A percentile compares a stretch with the other conserved stretches of the same genome.
Conservation (phyloP, 2,797 vertebrate genomes). For the Galago senegalensis region DNA sequence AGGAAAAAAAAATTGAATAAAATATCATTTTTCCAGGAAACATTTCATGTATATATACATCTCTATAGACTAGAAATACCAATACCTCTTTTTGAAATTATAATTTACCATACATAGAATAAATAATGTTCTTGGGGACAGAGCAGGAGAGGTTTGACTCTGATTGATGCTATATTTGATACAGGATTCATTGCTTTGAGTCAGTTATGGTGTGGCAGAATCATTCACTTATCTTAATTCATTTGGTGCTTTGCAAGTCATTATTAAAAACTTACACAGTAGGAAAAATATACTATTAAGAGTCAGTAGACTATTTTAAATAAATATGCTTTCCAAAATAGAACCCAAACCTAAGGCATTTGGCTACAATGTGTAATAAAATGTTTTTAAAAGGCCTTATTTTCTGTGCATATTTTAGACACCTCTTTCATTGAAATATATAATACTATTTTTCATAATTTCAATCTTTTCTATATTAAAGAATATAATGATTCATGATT, state of each 20-base stretch:
- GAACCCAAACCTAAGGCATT: background rate
- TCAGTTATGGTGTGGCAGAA: background rate
- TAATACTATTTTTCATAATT: constrained; percentile 50
- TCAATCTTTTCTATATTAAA: constrained; percentile 3
- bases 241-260: background rate
- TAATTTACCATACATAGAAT: background rate
- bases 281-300: background rate
- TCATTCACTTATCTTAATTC: background rate
- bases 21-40: constrained; percentile 11
- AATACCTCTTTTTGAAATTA: background rate
- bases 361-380: background rate
- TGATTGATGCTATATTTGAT: background rate
- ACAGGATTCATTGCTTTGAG: background rate
- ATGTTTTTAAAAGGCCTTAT: background rate
- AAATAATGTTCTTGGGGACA: background rate
- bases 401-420: constrained; percentile 3
- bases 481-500: background rate
- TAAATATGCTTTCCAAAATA: background rate
- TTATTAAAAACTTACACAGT: background rate
- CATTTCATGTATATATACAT: background rate
- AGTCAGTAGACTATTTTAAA: background rate
- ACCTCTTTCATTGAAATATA: background rate
- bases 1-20: background rate
- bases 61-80: background rate
- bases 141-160: background rate